Percentiles rank a stretch among this genome's conserved stretches.
Evolutionary conservation across 1,140 invertebrate genomes (phyloP).

Genomic region (Zaprionus nigranus): DNA sequence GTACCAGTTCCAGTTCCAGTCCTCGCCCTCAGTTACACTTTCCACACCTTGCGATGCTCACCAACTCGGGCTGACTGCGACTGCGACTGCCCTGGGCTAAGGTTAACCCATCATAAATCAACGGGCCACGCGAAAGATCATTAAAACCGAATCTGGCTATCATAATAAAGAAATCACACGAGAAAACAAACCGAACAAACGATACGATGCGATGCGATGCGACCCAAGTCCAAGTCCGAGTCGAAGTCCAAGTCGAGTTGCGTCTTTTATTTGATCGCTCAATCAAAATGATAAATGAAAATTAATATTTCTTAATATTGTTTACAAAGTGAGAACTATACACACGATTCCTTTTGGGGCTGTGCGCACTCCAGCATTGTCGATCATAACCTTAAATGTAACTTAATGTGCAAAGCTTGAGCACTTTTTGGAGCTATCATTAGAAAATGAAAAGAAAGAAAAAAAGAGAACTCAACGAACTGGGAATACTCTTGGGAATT

Average conservation of each 20-base stretch:
- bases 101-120: slow-evolving; percentile 74
- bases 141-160: slow-evolving; percentile 80
- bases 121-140: slow-evolving; percentile 67
- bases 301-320: slow-evolving; percentile 85
- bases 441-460: slow-evolving; percentile 18
- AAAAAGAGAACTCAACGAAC: not conserved
- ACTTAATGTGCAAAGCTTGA: slow-evolving; percentile 53
- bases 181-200: slow-evolving; percentile 72
- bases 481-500: not conserved
- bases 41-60: slow-evolving; percentile 71
- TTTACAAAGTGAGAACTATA: slow-evolving; percentile 84
- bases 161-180: slow-evolving; percentile 83
- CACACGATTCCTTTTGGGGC: slow-evolving; percentile 57
- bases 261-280: slow-evolving; percentile 79
- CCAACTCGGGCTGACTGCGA: slow-evolving; percentile 1
- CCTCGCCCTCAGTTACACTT: slow-evolving; percentile 61
- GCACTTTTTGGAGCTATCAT: slow-evolving; percentile 38
- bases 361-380: slow-evolving; percentile 27
- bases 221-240: slow-evolving; percentile 2
- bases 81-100: slow-evolving; percentile 25
- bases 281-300: slow-evolving; percentile 85
- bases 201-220: slow-evolving; percentile 8
- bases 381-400: slow-evolving; percentile 33
- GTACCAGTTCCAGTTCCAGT: not conserved
- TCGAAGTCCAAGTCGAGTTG: slow-evolving; percentile 1